phyloP scores from a whole-genome alignment of 2,888 invertebrate species.

The Philopedon plagiatum region DNA sequence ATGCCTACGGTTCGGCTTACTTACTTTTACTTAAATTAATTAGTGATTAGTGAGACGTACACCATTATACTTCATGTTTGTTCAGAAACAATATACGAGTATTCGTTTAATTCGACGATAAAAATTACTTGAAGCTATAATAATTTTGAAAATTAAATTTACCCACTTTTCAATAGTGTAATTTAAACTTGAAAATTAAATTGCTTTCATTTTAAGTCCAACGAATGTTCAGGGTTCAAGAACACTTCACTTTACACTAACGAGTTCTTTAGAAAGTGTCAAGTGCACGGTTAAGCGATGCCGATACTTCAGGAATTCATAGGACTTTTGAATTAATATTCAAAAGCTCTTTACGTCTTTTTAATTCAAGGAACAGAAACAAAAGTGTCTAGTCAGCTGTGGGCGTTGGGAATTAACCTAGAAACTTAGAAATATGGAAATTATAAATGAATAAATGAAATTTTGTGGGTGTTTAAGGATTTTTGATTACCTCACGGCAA shows the following conservation, averaged over 20 bases:
- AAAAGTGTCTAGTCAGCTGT: not conserved
- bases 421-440: not conserved
- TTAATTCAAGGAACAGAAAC: not conserved
- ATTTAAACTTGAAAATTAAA: not conserved
- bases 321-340: conserved; percentile 24
- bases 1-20: too few species aligned
- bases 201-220: not conserved
- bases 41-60: too few species aligned
- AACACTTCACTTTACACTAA: not conserved
- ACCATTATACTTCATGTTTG: too few species aligned
- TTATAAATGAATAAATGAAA: not conserved
- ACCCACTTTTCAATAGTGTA: too few species aligned
- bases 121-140: too few species aligned
- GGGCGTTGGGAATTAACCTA: not conserved
- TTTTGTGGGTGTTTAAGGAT: not conserved
- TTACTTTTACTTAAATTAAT: too few species aligned
- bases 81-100: too few species aligned
- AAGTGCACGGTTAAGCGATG: conserved; percentile 3
- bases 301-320: conserved; percentile 27
- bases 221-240: not conserved
- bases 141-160: too few species aligned
- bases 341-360: conserved; percentile 6
- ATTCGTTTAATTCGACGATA: too few species aligned
- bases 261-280: not conserved
- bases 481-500: too few species aligned